Conservation (phyloP, 2,888 invertebrate species). For the Eupithecia pulchellata region DNA sequence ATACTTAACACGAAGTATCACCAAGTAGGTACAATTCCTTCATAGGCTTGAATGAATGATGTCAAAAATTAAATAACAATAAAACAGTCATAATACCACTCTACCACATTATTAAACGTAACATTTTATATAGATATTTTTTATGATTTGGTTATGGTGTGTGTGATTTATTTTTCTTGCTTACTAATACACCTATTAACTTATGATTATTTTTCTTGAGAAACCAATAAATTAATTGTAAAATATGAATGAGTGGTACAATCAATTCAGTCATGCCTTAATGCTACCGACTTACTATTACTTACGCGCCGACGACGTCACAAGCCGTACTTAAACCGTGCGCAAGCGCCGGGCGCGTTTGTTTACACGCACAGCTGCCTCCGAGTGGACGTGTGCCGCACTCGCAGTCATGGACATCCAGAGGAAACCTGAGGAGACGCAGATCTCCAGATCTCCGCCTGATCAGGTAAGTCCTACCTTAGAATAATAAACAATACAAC, state of each 20-base stretch:
- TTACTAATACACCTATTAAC: not conserved
- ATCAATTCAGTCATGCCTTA: not conserved
- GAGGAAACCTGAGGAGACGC: conserved; percentile 33
- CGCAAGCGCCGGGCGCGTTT: conserved; percentile 65
- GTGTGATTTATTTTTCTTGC: too few relatives aligned
- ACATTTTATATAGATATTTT: not conserved
- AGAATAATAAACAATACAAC: not conserved
- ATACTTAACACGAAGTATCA: not conserved
- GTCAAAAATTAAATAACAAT: too few relatives aligned
- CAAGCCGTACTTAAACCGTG: conserved; percentile 54
- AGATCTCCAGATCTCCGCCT: conserved; percentile 41
- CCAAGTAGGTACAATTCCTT: too few relatives aligned
- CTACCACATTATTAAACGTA: too few relatives aligned
- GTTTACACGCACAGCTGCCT: conserved; percentile 50
- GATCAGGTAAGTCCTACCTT: conserved; percentile 47
- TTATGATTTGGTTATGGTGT: not conserved
- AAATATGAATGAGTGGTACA: not conserved
- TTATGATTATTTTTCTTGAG: not conserved
- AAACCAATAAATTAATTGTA: not conserved
- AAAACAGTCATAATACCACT: not conserved
- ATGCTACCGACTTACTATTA: not conserved
- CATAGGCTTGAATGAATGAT: too few relatives aligned
- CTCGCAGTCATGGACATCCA: conserved; percentile 49
- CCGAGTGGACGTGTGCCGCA: conserved; percentile 19
- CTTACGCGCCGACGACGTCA: conserved; percentile 40